These are phyloP conservation scores for Amazona finschi DNA, from an alignment of 2,797 vertebrate species.

Conservation along the genomic window DNA sequence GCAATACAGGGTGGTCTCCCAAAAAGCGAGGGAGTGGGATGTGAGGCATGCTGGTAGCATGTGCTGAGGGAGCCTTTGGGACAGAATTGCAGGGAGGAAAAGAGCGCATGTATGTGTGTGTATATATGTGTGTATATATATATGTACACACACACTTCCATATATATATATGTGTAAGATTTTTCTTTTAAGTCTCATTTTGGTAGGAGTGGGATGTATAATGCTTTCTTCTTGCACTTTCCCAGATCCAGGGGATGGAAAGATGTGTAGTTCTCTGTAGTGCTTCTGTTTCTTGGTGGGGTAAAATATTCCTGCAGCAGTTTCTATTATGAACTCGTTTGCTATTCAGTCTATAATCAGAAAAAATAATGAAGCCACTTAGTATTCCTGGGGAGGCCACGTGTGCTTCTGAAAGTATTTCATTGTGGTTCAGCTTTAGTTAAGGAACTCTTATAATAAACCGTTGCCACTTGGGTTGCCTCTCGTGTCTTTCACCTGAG, in stretches of 20 bases:
- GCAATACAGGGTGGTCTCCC: accelerated
- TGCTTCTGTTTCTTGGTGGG: not conserved
- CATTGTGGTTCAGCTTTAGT: not conserved
- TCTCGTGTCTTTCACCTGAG: slow-evolving; percentile 2
- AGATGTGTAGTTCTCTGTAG: not conserved
- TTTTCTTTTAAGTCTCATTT: not conserved
- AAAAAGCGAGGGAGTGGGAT: not conserved
- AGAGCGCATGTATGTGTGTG: not conserved
- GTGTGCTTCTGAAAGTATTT: slow-evolving; percentile 16
- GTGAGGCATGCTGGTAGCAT: not conserved
- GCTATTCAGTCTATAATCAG: not conserved
- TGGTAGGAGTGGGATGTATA: not conserved
- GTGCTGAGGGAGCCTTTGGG: not conserved
- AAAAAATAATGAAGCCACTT: slow-evolving; percentile 28
- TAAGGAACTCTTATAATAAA: slow-evolving; percentile 16
- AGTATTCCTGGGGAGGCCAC: not conserved
- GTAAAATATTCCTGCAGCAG: not conserved
- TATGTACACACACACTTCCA: not conserved
- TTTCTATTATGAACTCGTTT: not conserved
- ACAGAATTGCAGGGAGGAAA: not conserved
- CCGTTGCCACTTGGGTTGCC: not conserved
- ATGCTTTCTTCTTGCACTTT: not conserved
- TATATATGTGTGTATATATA: accelerated
- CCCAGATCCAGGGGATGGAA: not conserved
- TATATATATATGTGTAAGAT: not conserved